These are phyloP conservation scores for Cataglyphis livida DNA, from an alignment of 2,888 invertebrate species.

Conservation along the genomic window DNA sequence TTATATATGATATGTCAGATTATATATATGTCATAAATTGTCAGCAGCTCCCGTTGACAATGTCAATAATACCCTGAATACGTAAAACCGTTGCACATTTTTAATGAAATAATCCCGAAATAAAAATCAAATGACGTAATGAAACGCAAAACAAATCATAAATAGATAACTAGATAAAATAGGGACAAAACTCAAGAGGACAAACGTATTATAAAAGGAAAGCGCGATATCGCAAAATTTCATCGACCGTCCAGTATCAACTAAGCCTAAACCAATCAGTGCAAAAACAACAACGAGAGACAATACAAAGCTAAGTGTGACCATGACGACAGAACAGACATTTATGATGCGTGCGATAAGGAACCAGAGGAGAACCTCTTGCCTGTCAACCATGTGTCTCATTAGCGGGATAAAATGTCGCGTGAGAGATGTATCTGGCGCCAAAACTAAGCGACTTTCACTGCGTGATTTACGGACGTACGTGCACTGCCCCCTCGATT, in stretches of 20 bases:
- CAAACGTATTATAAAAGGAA: conserved; percentile 36
- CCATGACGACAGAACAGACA: conserved; percentile 58
- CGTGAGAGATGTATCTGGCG: conserved; percentile 70
- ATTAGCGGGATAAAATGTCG: conserved; percentile 74
- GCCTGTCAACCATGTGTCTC: conserved; percentile 78
- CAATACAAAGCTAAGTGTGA: conserved; percentile 53
- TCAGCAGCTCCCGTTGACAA: background rate
- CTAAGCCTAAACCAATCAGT: conserved; percentile 60
- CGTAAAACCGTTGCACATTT: background rate
- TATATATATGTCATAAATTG: too few relatives aligned
- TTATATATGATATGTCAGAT: background rate
- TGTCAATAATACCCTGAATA: background rate
- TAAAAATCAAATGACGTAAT: background rate
- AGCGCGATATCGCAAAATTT: conserved; percentile 75
- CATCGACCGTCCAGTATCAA: conserved; percentile 69
- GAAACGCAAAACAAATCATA: background rate
- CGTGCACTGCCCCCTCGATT: conserved; percentile 55
- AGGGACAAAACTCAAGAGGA: background rate
- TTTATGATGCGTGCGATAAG: conserved; percentile 77
- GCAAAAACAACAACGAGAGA: conserved; percentile 46
- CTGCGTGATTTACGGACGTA: conserved; percentile 71
- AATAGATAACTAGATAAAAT: background rate
- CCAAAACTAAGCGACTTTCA: conserved; percentile 73
- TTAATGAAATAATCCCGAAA: background rate
- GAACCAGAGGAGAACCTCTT: conserved; percentile 63